These are phyloP conservation scores for Caerostris extrusa DNA, from an alignment of 1,140 invertebrate genomes.

Conservation along the genomic window DNA sequence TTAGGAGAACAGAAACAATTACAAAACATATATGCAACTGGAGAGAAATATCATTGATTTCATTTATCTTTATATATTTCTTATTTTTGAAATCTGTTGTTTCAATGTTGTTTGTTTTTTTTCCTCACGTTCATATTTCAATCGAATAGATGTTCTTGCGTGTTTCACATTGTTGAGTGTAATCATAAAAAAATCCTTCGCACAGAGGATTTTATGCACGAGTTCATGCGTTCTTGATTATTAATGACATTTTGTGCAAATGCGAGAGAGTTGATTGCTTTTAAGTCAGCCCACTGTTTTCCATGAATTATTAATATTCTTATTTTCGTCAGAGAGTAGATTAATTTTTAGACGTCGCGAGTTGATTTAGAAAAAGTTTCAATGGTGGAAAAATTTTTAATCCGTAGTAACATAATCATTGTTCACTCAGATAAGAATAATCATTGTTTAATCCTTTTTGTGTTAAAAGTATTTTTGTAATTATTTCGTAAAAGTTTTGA, in stretches of 20 bases:
- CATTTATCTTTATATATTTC: conserved; percentile 48
- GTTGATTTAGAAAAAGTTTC: background rate
- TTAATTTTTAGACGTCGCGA: conserved; percentile 9
- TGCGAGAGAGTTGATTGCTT: conserved; percentile 53
- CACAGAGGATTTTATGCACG: background rate
- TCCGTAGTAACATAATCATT: no score
- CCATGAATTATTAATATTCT: conserved; percentile 43
- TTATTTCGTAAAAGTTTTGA: no score
- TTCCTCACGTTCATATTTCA: conserved; percentile 21
- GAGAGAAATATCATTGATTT: conserved; percentile 12
- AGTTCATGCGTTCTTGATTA: conserved; percentile 28
- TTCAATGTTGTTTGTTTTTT: background rate
- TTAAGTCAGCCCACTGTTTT: conserved; percentile 28
- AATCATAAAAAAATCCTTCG: background rate
- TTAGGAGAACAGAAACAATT: background rate
- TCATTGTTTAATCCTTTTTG: no score
- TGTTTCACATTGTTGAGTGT: background rate
- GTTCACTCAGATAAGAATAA: no score
- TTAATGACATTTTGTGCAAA: conserved; percentile 52
- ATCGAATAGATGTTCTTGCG: conserved; percentile 13
- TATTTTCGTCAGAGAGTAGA: conserved; percentile 24
- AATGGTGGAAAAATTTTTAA: no score
- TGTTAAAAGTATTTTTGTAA: no score
- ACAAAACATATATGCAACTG: background rate
- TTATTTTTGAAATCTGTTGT: background rate